These are phyloP conservation scores for Lepus americanus DNA, from an alignment of 2,113 vertebrate genomes.

Conservation along the genomic window DNA sequence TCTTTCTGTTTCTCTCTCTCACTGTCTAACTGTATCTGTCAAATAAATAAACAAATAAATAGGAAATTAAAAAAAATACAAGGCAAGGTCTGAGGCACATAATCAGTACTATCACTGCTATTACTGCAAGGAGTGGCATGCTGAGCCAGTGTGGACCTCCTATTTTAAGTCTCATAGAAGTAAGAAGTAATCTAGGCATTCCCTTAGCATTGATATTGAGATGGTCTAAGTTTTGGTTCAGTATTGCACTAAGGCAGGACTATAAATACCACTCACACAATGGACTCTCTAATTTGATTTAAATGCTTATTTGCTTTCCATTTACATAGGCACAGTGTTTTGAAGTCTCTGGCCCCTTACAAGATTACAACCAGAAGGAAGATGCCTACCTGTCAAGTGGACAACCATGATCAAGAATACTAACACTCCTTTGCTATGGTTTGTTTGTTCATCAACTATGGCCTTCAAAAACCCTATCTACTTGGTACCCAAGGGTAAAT, in stretches of 20 bases:
- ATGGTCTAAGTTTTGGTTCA: constrained; percentile 54
- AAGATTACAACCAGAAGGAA: background rate
- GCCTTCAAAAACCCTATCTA: constrained; percentile 28
- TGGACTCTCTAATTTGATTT: constrained; percentile 61
- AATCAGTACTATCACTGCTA: background rate
- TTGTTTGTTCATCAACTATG: background rate
- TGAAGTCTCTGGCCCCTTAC: background rate
- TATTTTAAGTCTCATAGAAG: constrained; percentile 21
- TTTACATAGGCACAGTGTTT: background rate
- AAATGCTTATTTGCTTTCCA: constrained; percentile 42
- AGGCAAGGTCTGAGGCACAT: background rate
- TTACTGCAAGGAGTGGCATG: background rate
- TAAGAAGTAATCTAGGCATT: constrained; percentile 31
- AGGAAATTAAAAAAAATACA: background rate
- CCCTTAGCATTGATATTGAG: background rate
- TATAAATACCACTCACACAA: constrained; percentile 21
- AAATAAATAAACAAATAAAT: no score
- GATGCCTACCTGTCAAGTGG: background rate
- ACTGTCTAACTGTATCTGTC: no score
- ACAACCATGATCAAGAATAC: constrained; percentile 2
- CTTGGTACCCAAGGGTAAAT: constrained; percentile 28
- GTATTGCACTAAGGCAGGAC: background rate
- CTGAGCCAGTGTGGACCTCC: background rate
- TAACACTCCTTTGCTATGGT: background rate
- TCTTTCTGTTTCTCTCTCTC: no score